Evolutionary conservation across 2,113 vertebrate genomes (phyloP).

Genomic region (Bos javanicus): DNA sequence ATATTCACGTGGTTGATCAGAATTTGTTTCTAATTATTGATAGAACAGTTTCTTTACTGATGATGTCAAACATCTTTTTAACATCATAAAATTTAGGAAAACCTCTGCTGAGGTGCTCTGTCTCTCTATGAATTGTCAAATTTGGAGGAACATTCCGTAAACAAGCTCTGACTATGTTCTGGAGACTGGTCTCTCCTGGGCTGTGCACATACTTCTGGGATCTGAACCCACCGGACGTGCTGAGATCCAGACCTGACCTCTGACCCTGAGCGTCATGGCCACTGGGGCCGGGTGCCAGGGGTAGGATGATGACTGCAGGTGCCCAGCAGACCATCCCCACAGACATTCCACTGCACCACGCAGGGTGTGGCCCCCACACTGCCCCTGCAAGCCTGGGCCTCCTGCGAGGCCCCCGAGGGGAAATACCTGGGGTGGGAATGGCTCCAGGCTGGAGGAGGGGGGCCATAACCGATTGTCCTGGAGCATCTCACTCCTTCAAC

Average conservation of each 20-base stretch:
- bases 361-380: neutral
- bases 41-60: neutral
- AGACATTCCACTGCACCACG: neutral
- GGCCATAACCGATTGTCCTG: rapidly evolving
- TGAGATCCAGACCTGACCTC: neutral
- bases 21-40: neutral
- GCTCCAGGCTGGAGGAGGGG: neutral
- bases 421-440: no score
- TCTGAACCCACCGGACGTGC: neutral
- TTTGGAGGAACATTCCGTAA: rapidly evolving
- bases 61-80: rapidly evolving
- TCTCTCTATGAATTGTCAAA: neutral
- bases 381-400: neutral
- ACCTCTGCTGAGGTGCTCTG: neutral
- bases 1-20: neutral
- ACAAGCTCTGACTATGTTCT: neutral
- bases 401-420: rapidly evolving
- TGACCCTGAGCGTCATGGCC: no score
- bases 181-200: neutral
- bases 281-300: neutral
- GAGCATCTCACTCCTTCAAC: neutral
- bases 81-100: neutral
- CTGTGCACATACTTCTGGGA: neutral
- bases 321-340: neutral
- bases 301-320: no score